Evolutionary conservation across 2,797 vertebrate species (phyloP).

Genomic region (Malurus leucopterus): DNA sequence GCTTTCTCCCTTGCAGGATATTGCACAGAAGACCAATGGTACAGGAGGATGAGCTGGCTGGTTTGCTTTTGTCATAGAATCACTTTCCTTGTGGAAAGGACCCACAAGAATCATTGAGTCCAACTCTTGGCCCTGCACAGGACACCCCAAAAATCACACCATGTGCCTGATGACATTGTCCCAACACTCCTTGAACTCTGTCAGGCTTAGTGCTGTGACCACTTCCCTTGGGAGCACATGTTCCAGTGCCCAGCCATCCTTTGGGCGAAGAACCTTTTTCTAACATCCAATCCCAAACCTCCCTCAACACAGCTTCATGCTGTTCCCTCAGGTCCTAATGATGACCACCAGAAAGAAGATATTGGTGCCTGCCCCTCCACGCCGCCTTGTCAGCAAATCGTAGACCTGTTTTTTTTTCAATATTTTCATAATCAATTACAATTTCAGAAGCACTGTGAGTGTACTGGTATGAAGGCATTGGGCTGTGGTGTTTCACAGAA

Average conservation of each 20-base stretch:
- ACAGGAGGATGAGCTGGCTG: not conserved
- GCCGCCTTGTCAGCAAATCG: not conserved
- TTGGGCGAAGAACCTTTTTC: not conserved
- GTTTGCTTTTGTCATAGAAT: not conserved
- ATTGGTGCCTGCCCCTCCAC: not conserved
- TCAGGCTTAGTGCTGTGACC: not conserved
- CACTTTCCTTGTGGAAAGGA: not conserved
- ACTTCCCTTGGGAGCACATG: not conserved
- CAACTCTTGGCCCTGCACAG: not conserved
- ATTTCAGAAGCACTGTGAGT: not conserved
- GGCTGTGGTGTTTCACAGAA: not conserved
- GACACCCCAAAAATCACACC: not conserved
- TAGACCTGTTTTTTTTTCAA: not conserved
- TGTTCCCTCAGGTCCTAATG: not conserved
- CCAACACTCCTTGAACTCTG: not conserved
- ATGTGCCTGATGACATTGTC: too few relatives aligned
- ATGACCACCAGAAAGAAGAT: not conserved
- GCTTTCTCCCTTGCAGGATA: not conserved
- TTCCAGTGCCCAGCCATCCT: not conserved
- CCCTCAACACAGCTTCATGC: not conserved
- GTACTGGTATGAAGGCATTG: not conserved
- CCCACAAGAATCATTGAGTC: not conserved
- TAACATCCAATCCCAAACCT: not conserved
- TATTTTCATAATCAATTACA: not conserved
- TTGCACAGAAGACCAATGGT: not conserved